Conservation (phyloP, 37 sponge, comb jelly and placozoan genomes). For the Spongilla lacustris region DNA sequence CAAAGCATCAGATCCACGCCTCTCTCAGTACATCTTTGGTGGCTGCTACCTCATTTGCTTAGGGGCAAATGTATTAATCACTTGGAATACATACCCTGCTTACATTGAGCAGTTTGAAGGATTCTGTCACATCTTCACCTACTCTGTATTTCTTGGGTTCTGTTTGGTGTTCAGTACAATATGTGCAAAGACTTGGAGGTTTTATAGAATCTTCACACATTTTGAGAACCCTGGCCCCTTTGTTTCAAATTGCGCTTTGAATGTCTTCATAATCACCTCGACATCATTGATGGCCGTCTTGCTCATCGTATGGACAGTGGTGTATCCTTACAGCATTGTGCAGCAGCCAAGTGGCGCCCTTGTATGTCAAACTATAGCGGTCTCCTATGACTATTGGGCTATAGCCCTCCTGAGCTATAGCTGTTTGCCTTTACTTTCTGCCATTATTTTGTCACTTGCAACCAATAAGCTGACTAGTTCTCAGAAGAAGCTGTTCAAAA, state of each 20-base stretch:
- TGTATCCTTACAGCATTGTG: background rate
- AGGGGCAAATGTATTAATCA: background rate
- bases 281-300: background rate
- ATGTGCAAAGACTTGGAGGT: constrained; percentile 25
- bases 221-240: constrained; percentile 23
- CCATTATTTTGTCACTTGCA: background rate
- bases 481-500: background rate
- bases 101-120: background rate
- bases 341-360: background rate
- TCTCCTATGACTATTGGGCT: background rate
- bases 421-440: background rate
- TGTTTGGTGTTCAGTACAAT: constrained; percentile 5
- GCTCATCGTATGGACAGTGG: background rate
- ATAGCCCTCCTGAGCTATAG: background rate
- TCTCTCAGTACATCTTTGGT: constrained; percentile 12
- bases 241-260: constrained; percentile 2
- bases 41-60: constrained; percentile 27
- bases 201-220: constrained; percentile 46
- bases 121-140: background rate
- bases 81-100: background rate
- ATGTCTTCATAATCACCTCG: background rate
- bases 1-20: constrained; percentile 23
- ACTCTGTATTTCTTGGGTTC: constrained; percentile 1
- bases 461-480: background rate
- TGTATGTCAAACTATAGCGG: background rate